Conservation (phyloP, 2,113 vertebrate species). For the Tyto alba region DNA sequence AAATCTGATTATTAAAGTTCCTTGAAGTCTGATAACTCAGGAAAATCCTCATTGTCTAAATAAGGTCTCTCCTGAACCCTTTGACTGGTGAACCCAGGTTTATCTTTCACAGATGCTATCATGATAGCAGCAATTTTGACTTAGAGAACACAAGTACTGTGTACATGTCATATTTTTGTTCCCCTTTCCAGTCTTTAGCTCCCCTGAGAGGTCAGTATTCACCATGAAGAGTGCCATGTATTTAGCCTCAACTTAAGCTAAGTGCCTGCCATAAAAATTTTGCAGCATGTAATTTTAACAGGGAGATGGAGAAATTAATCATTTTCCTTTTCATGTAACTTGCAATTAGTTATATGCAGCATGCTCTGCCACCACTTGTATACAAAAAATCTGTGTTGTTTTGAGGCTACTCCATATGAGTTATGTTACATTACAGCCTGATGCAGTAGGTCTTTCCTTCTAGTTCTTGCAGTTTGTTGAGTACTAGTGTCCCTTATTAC, state of each 20-base stretch:
- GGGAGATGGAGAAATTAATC: neutral
- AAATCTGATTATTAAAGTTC: neutral
- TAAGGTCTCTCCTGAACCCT: neutral
- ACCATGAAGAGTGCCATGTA: rapidly evolving
- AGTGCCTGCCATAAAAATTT: neutral
- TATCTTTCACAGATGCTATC: neutral
- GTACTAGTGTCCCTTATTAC: neutral
- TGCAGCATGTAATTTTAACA: neutral
- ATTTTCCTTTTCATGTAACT: neutral
- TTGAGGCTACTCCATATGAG: neutral
- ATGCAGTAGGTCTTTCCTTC: neutral
- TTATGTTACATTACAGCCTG: neutral
- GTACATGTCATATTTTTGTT: neutral
- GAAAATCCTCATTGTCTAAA: neutral
- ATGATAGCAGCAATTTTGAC: neutral
- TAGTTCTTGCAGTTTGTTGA: neutral
- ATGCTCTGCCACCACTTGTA: neutral
- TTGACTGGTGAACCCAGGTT: neutral
- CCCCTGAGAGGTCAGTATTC: neutral
- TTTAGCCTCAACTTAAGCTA: neutral
- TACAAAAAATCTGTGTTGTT: neutral
- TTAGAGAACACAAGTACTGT: neutral
- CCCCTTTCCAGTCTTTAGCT: neutral
- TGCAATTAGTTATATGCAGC: neutral
- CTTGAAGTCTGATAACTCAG: neutral